Evolutionary conservation across 2,888 invertebrate genomes (phyloP).

Genomic region (Piscicola geometra): DNA sequence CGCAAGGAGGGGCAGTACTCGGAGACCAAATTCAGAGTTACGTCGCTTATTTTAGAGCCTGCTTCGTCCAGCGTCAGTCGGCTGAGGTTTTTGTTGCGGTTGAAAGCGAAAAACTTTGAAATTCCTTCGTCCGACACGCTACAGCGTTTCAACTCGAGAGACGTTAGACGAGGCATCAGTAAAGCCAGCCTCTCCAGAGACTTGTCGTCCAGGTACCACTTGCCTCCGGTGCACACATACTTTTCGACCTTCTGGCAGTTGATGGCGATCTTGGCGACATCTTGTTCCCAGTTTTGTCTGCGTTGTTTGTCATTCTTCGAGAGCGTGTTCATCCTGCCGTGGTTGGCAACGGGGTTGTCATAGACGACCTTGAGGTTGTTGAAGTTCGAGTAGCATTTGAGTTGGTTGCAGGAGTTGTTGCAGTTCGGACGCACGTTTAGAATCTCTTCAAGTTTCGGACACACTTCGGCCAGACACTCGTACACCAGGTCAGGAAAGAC

Average conservation of each 20-base stretch:
- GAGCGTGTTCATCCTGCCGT: constrained; percentile 37
- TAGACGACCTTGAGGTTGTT: constrained; percentile 37
- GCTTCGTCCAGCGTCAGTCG: constrained; percentile 40
- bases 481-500: constrained; percentile 38
- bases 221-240: constrained; percentile 39
- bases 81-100: constrained; percentile 26
- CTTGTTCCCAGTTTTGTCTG: constrained; percentile 37
- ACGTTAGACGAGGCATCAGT: constrained; percentile 38
- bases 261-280: constrained; percentile 38
- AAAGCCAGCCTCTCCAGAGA: constrained; percentile 37
- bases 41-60: constrained; percentile 38
- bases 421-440: constrained; percentile 39
- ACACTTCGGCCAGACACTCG: constrained; percentile 36
- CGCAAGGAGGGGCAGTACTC: constrained; percentile 40
- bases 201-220: constrained; percentile 41
- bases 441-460: constrained; percentile 39
- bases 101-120: constrained; percentile 35
- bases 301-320: constrained; percentile 30
- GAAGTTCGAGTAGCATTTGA: constrained; percentile 39
- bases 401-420: constrained; percentile 40
- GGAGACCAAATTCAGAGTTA: constrained; percentile 36
- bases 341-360: constrained; percentile 39
- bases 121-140: constrained; percentile 40
- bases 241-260: constrained; percentile 39
- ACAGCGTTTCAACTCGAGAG: constrained; percentile 40